These are phyloP conservation scores for Monopterus albus DNA, from an alignment of 2,113 vertebrate genomes.

Conservation along the genomic window DNA sequence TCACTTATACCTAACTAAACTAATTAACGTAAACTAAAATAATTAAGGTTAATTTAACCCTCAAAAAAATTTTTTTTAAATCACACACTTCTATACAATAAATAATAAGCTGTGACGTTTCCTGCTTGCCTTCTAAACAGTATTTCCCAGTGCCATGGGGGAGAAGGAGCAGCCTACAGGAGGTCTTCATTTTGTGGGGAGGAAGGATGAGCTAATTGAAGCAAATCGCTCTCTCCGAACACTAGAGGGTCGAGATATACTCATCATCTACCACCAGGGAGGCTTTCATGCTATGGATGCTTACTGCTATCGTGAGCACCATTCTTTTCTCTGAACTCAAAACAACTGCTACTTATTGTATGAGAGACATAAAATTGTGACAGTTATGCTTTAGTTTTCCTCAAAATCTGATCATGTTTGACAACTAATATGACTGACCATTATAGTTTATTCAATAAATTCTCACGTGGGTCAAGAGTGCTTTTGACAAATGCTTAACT, in stretches of 20 bases:
- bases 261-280: constrained; percentile 87
- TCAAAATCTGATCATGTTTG: neutral
- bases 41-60: too few species aligned
- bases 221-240: constrained; percentile 79
- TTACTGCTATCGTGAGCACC: constrained; percentile 92
- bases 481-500: neutral
- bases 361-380: neutral
- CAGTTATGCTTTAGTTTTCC: neutral
- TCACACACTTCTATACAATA: too few species aligned
- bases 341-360: neutral
- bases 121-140: neutral
- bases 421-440: neutral
- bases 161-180: constrained; percentile 54
- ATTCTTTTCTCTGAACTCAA: neutral
- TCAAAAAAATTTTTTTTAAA: too few species aligned
- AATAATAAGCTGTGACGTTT: constrained; percentile 1
- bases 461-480: neutral
- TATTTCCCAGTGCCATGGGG: constrained; percentile 49
- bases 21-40: too few species aligned
- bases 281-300: constrained; percentile 90
- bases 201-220: constrained; percentile 86
- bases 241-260: constrained; percentile 85
- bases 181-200: constrained; percentile 82
- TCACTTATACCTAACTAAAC: too few species aligned
- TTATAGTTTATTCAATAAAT: neutral